phyloP scores from a whole-genome alignment of 2,797 vertebrate genomes.

The Lerista edwardsae region DNA sequence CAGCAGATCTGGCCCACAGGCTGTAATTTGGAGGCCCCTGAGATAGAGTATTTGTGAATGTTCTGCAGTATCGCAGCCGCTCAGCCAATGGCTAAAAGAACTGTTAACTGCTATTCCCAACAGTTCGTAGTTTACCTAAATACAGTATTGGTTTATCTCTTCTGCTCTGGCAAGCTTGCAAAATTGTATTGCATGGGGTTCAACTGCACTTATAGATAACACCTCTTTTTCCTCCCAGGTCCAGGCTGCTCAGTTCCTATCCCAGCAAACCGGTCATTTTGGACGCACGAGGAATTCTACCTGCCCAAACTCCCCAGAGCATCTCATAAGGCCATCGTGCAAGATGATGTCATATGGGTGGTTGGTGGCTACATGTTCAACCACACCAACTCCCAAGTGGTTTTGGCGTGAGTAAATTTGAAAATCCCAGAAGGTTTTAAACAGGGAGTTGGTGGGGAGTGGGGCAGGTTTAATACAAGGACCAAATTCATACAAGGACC shows the following conservation, averaged over 20 bases:
- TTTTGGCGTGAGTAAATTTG: conserved; percentile 90
- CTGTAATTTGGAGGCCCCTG: too few relatives aligned
- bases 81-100: too few relatives aligned
- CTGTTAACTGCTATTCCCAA: too few relatives aligned
- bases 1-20: too few relatives aligned
- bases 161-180: not conserved
- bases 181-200: too few relatives aligned
- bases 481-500: not conserved
- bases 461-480: not conserved
- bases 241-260: conserved; percentile 88
- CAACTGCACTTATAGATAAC: not conserved
- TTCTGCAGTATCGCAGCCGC: too few relatives aligned
- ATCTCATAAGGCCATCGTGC: conserved; percentile 91
- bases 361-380: conserved; percentile 98
- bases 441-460: too few relatives aligned
- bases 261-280: conserved; percentile 92
- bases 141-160: too few relatives aligned
- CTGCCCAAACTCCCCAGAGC: conserved; percentile 85
- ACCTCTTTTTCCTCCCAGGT: conserved; percentile 75
- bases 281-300: conserved; percentile 85
- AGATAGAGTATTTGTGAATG: not conserved
- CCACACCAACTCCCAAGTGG: conserved; percentile 91
- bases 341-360: conserved; percentile 92
- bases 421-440: not conserved
- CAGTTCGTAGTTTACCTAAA: not conserved